Percentiles rank a stretch among this genome's conserved stretches.
phyloP scores from a whole-genome alignment of 1,140 invertebrate genomes.

The Apis cerana region DNA sequence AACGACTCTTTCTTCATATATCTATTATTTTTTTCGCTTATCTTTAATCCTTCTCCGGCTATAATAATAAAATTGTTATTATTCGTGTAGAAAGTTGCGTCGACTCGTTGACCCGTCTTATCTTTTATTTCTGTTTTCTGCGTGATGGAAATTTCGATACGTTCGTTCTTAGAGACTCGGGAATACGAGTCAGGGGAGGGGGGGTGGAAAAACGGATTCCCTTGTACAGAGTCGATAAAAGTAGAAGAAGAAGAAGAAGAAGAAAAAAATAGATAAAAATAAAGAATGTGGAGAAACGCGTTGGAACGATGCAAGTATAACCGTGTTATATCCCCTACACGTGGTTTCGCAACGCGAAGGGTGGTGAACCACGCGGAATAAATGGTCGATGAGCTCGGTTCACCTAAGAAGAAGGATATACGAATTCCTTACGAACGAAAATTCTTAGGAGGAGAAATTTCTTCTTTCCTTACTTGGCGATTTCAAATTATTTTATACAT shows the following conservation, averaged over 20 bases:
- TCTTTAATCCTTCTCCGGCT: too few relatives aligned
- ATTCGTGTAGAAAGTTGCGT: conserved; percentile 1
- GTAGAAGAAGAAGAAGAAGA: background rate
- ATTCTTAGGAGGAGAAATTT: conserved; percentile 9
- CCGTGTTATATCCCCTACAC: conserved; percentile 11
- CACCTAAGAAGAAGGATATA: conserved; percentile 34
- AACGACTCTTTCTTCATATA: too few relatives aligned
- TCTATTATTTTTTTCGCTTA: too few relatives aligned
- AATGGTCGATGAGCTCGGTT: conserved; percentile 47
- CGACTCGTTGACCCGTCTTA: conserved; percentile 5
- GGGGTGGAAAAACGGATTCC: conserved; percentile 23
- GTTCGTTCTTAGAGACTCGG: background rate
- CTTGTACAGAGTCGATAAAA: background rate
- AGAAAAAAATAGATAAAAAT: background rate
- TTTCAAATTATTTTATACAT: too few relatives aligned
- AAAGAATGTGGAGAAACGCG: background rate
- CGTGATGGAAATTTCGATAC: conserved; percentile 12
- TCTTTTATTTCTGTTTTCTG: background rate
- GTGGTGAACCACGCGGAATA: conserved; percentile 63
- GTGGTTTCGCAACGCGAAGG: conserved; percentile 40
- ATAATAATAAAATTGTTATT: too few relatives aligned
- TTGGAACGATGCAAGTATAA: conserved; percentile 12
- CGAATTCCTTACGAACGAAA: conserved; percentile 50
- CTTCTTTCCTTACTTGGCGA: conserved; percentile 9
- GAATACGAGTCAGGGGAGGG: background rate